These are phyloP conservation scores for Bambusicola thoracicus DNA, from an alignment of 2,113 vertebrate genomes.

Conservation along the genomic window DNA sequence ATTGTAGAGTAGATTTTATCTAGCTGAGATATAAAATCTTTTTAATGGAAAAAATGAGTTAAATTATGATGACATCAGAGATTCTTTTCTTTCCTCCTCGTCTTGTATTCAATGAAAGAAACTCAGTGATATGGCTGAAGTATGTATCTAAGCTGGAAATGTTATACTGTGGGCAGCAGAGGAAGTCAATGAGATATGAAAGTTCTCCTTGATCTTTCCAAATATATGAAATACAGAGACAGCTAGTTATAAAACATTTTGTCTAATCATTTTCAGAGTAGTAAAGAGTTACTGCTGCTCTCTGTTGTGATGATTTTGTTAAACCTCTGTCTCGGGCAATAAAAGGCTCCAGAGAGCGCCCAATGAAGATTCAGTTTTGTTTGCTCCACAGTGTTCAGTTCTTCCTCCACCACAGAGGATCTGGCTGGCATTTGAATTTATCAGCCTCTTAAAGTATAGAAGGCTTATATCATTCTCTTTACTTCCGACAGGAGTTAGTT, in stretches of 20 bases:
- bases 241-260: not conserved
- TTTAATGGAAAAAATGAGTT: not conserved
- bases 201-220: not conserved
- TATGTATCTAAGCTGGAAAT: not conserved
- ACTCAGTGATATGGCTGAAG: not conserved
- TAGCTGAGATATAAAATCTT: not conserved
- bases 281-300: not conserved
- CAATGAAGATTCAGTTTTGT: not conserved
- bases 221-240: not conserved
- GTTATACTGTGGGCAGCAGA: not conserved
- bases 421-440: fast-evolving
- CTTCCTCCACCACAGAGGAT: not conserved
- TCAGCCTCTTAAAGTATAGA: not conserved
- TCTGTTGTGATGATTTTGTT: not conserved
- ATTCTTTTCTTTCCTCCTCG: not conserved
- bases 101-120: not conserved
- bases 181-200: not conserved
- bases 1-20: not conserved
- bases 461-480: not conserved
- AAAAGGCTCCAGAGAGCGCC: not conserved
- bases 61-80: not conserved
- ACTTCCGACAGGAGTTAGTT: not conserved
- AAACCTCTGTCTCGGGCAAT: not conserved
- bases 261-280: not conserved
- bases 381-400: not conserved